phyloP scores from a whole-genome alignment of 2,888 invertebrate genomes.

The Leptinotarsa juncta region DNA sequence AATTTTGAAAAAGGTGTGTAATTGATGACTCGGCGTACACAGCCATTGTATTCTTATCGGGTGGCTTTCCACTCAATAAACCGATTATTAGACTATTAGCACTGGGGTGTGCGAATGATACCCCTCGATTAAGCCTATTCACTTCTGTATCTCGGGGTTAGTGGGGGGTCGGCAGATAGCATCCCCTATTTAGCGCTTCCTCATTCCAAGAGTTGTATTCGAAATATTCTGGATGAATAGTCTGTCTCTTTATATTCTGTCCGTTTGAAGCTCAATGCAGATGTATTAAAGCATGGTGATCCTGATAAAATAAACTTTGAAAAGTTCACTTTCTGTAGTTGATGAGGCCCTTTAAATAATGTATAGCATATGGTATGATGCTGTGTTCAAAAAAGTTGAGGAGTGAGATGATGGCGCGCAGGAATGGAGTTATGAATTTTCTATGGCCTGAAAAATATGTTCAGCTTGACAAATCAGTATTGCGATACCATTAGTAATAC shows the following conservation, averaged over 20 bases:
- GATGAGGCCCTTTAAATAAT: no score
- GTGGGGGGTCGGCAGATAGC: constrained; percentile 4
- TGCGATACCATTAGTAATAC: no score
- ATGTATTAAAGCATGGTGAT: neutral
- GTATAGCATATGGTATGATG: no score
- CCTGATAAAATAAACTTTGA: no score
- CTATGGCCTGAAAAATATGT: no score
- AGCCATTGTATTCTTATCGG: constrained; percentile 60
- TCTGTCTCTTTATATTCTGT: neutral
- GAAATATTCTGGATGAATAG: constrained; percentile 1
- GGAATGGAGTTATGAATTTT: no score
- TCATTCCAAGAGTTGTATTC: constrained; percentile 7
- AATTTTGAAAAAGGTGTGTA: constrained; percentile 53
- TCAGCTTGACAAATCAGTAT: no score
- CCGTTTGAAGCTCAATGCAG: neutral
- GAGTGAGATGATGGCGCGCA: no score
- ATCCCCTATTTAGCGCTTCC: neutral
- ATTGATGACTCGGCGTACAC: constrained; percentile 50
- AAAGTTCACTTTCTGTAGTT: no score
- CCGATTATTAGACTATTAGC: constrained; percentile 62
- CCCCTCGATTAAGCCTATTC: constrained; percentile 48
- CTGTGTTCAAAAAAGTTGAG: no score
- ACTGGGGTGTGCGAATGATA: constrained; percentile 55
- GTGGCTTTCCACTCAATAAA: constrained; percentile 64
- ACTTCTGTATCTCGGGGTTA: constrained; percentile 11